Evolutionary conservation across 2,888 invertebrate species (phyloP).

Genomic region (Notodonta ziczac): DNA sequence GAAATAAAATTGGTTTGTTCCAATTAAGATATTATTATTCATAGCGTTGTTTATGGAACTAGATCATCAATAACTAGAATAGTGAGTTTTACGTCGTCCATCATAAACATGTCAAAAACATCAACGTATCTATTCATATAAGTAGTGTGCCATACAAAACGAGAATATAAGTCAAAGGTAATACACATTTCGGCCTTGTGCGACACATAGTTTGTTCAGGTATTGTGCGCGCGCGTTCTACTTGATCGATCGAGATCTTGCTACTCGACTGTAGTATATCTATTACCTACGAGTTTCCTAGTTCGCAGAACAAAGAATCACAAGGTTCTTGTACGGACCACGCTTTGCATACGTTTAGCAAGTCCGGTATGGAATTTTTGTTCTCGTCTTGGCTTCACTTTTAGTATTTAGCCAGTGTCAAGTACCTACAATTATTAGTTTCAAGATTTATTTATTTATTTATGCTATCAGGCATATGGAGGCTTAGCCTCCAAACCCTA

Average conservation of each 20-base stretch:
- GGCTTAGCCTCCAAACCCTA: too few species aligned
- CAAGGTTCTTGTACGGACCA: constrained; percentile 12
- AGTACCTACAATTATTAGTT: too few species aligned
- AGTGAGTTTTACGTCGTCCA: constrained; percentile 11
- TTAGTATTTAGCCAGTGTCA: too few species aligned
- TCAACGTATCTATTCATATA: constrained; percentile 21
- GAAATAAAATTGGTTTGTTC: not conserved
- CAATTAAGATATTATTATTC: not conserved
- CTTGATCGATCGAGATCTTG: constrained; percentile 43
- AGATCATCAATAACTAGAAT: constrained; percentile 4
- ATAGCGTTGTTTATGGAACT: not conserved
- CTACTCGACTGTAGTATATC: constrained; percentile 24
- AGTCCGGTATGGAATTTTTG: not conserved
- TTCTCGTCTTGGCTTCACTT: too few species aligned
- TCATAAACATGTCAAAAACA: constrained; percentile 17
- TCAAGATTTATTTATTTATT: too few species aligned
- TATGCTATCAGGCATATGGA: too few species aligned
- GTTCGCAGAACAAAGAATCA: constrained; percentile 24
- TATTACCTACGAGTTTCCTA: constrained; percentile 31
- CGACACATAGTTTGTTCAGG: constrained; percentile 30
- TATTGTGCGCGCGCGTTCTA: constrained; percentile 32
- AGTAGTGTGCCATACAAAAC: constrained; percentile 6
- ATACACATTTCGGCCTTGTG: constrained; percentile 45
- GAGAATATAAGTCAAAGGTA: constrained; percentile 28
- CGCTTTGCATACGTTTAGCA: not conserved